Evolutionary conservation across 2,113 vertebrate species (phyloP), one percentile per base, ranked within the genome.

Genomic region (Sceloporus tristichus): DNA sequence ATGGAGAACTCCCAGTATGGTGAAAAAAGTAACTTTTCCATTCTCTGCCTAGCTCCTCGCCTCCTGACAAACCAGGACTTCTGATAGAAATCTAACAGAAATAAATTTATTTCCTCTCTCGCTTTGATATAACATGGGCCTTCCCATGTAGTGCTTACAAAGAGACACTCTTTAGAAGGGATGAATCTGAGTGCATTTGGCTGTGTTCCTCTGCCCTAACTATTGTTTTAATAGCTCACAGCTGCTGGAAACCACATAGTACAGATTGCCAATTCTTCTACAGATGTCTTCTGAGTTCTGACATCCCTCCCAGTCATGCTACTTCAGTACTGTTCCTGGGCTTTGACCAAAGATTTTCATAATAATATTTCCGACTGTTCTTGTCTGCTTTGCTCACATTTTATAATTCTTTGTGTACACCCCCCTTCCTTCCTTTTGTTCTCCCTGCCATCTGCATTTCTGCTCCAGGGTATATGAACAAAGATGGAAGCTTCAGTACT

Each of bases 241-340:
- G 87, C n/a, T 84, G 4, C 76, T 95, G 87, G 56, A 85, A 84
- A 21, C 77, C 18, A 53, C 48, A 70, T 5, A 5, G 54, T 59
- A 18, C 21, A 1, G 0, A 0, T 82, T 88, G 91, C 65, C 73
- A 86, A 0, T 0, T 0, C 73, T 86, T 48, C 21, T 89, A 71
- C 75, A 91, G 84, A 85, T 92, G 66, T 74, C 82, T 84, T 82
- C 83, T 2, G 2, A 23, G 7, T 83, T 87, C 87, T 85, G 42
- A 23, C 68, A 86, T 0, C 38, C 2, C 1, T 82, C 75, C 79
- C 82, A 0, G 1, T 0, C 0, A 54, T 0, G 0, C 73, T 56
- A n/a, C 82, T 90, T 86, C 79, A 89, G 65, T 75, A 42, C 23
- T 74, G 27, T 87, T 25, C 0, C 4, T 90, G 80, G 38, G 62